Base-by-base conservation (phyloP, 2,797 vertebrate genomes). In the Labeo calbasu region DNA sequence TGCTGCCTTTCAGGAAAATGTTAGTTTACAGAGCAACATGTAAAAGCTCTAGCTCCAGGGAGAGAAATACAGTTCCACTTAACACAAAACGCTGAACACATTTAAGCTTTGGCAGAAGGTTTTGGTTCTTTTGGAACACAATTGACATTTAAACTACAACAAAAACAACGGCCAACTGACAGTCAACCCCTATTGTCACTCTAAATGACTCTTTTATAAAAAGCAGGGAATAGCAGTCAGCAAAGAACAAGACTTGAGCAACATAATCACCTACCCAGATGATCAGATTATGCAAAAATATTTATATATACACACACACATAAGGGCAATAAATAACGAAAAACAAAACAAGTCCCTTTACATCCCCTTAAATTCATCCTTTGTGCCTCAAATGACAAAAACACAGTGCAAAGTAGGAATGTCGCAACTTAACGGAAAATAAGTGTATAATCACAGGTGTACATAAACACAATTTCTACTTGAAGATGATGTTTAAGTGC, bases 101-200 rank as follows among this genome's bases (percentile, higher is more conserved):
- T 91, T 91, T 88, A 94, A 93, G 93, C 93, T 95, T 95, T 95
- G 94, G 94, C 93, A 91, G 89, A 91, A 92, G 86, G 80, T 89
- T 89, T 88, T 86, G 83, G 90, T 90, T 86, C 46, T 88, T 91
- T 90, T 84, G 81, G 69, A 93, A 92, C 86, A 92, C 88, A 86
- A 72, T 86, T 86, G 88, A 66, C 4, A 53, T 78, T 66, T 51
- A 86, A 79, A 77, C 86, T 87, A 66, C 80, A 86, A 57, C 90
- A 91, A 79, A 83, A 23, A 86, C 51, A 70, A 79, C 14, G 7
- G 73, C 15, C 28, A 85, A 86, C 46, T 77, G 70, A 84, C 85
- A 90, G 86, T 88, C 68, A 73, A 75, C 81, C 82, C 88, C 89
- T 86, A 85, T 82, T 81, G 71, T 71, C 48, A 88, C 85, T 77